These are phyloP conservation scores for Invenusta paracnida DNA, from an alignment of 2,888 invertebrate species.

Conservation along the genomic window DNA sequence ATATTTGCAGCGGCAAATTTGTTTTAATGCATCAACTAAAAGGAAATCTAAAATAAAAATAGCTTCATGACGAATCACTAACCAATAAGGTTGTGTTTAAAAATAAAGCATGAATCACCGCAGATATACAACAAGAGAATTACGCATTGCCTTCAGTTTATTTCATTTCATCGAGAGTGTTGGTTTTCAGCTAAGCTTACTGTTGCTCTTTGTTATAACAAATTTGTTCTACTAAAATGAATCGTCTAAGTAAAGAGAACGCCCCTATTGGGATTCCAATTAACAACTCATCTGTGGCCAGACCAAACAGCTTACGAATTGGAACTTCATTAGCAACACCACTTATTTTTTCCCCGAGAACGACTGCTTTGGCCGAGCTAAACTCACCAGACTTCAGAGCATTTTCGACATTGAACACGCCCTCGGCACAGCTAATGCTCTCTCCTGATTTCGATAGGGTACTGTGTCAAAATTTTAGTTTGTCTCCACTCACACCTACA, in stretches of 20 bases:
- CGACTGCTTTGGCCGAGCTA: background rate
- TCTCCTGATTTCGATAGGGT: constrained; percentile 21
- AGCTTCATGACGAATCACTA: background rate
- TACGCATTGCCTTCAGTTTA: background rate
- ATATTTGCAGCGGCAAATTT: too few species aligned
- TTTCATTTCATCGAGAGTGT: background rate
- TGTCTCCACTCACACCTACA: constrained; percentile 7
- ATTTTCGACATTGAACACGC: background rate
- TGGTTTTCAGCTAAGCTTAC: background rate
- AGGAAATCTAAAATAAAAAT: background rate
- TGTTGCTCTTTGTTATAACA: background rate
- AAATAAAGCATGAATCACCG: background rate
- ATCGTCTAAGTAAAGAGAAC: too few species aligned
- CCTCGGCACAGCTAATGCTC: background rate
- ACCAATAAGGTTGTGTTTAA: background rate
- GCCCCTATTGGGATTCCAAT: too few species aligned
- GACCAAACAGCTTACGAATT: background rate
- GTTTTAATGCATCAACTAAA: background rate
- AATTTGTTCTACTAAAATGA: background rate
- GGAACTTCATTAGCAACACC: background rate
- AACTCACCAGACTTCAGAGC: constrained; percentile 21
- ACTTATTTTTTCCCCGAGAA: constrained; percentile 6
- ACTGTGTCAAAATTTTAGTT: background rate
- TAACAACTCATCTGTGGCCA: background rate
- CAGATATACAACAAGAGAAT: background rate